Evolutionary conservation across 2,113 vertebrate genomes (phyloP).

Genomic region (Hucho hucho): DNA sequence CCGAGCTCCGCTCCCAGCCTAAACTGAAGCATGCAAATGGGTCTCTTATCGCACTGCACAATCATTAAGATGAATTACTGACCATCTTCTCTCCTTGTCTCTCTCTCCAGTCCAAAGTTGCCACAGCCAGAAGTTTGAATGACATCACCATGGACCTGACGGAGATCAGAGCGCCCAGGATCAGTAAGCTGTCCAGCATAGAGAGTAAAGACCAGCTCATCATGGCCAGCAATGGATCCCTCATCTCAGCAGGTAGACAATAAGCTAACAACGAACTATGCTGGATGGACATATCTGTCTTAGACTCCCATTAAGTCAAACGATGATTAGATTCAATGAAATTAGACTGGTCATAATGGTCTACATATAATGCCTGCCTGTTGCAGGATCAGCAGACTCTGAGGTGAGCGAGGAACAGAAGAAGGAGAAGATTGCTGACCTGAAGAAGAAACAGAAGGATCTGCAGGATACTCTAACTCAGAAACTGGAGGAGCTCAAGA

Average conservation of each 20-base stretch:
- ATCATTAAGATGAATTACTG: constrained; percentile 44
- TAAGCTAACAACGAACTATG: constrained; percentile 6
- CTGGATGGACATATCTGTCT: background rate
- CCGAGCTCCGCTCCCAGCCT: constrained; percentile 19
- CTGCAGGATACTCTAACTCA: constrained; percentile 84
- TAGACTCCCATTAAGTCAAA: background rate
- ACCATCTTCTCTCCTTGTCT: background rate
- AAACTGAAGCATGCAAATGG: constrained; percentile 34
- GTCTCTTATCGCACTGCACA: constrained; percentile 27
- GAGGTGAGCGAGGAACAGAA: constrained; percentile 91
- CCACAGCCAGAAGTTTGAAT: constrained; percentile 86
- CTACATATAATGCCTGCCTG: background rate
- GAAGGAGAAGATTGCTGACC: constrained; percentile 88
- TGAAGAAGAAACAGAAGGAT: constrained; percentile 88
- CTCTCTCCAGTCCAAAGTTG: constrained; percentile 84
- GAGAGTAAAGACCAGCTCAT: constrained; percentile 90
- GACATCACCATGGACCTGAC: constrained; percentile 94
- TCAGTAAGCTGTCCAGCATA: constrained; percentile 78
- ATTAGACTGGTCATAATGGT: constrained; percentile 18
- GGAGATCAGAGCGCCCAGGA: constrained; percentile 77
- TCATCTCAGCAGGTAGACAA: constrained; percentile 88
- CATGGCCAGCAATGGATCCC: constrained; percentile 94
- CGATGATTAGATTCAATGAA: constrained; percentile 11
- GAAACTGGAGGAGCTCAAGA: constrained; percentile 91
- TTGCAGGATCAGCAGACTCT: constrained; percentile 88